phyloP scores from a whole-genome alignment of 2,888 invertebrate genomes.

The Cephus rjabovi region DNA sequence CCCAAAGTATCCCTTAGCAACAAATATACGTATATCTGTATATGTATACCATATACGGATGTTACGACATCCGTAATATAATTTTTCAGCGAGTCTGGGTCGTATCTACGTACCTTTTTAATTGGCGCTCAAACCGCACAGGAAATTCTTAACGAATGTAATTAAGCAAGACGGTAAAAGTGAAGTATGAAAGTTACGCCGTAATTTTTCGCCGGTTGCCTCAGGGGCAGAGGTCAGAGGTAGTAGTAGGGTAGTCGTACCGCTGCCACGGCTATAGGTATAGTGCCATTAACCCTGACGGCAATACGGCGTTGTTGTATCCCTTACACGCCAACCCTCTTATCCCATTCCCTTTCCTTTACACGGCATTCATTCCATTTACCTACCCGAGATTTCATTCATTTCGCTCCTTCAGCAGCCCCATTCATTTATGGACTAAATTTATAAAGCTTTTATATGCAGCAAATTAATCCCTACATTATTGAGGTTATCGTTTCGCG shows the following conservation, averaged over 20 bases:
- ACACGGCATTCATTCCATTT: constrained; percentile 7
- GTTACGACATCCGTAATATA: too few relatives aligned
- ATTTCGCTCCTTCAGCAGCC: constrained; percentile 8
- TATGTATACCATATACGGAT: not conserved
- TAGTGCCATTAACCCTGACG: not conserved
- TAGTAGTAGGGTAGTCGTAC: too few relatives aligned
- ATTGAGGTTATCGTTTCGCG: constrained; percentile 13
- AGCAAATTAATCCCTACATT: constrained; percentile 17
- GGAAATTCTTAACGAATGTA: too few relatives aligned
- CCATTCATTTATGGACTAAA: constrained; percentile 19
- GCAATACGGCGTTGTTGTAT: not conserved
- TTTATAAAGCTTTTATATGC: constrained; percentile 17
- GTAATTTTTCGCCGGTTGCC: constrained; percentile 1
- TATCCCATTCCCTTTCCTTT: constrained; percentile 3
- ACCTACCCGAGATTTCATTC: constrained; percentile 12
- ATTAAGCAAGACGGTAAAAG: too few relatives aligned
- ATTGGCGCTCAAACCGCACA: too few relatives aligned
- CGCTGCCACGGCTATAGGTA: not conserved
- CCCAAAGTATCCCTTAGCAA: too few relatives aligned
- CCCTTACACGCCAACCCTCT: constrained; percentile 7
- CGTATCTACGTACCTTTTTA: too few relatives aligned
- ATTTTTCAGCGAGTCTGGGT: too few relatives aligned
- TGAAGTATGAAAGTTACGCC: not conserved
- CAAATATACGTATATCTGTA: not conserved
- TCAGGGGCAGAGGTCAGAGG: not conserved